Evolutionary conservation across 2,888 invertebrate genomes (phyloP).

Genomic region (Automeris io): DNA sequence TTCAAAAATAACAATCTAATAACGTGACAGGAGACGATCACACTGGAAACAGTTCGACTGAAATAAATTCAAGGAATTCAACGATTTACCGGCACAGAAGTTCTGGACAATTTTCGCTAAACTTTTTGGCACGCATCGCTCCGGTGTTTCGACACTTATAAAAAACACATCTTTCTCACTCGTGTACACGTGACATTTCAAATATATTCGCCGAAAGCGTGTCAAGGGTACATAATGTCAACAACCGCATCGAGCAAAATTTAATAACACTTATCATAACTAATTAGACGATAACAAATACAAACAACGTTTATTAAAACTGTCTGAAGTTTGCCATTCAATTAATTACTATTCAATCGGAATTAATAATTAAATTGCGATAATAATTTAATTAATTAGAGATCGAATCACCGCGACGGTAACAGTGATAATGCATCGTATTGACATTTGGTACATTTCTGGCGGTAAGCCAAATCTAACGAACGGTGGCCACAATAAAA

Average conservation of each 20-base stretch:
- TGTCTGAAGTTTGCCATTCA: not conserved
- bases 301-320: not conserved
- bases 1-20: slow-evolving; percentile 8
- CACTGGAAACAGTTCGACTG: slow-evolving; percentile 22
- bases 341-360: not conserved
- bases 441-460: slow-evolving; percentile 66
- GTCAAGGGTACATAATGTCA: not conserved
- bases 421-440: slow-evolving; percentile 65
- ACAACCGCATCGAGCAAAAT: not conserved
- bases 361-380: not conserved
- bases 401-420: slow-evolving; percentile 32
- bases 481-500: slow-evolving; percentile 59
- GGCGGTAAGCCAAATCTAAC: slow-evolving; percentile 52
- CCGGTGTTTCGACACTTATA: slow-evolving; percentile 28
- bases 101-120: slow-evolving; percentile 35
- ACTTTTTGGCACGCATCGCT: slow-evolving; percentile 43
- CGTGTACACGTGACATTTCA: slow-evolving; percentile 40
- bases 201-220: slow-evolving; percentile 44
- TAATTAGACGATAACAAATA: too few relatives aligned
- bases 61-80: slow-evolving; percentile 29
- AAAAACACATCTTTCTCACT: slow-evolving; percentile 31
- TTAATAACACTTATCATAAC: not conserved
- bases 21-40: slow-evolving; percentile 12
- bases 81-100: slow-evolving; percentile 29
- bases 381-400: slow-evolving; percentile 18